Conservation (phyloP, 2,113 vertebrate genomes). For the Haemorhous mexicanus region DNA sequence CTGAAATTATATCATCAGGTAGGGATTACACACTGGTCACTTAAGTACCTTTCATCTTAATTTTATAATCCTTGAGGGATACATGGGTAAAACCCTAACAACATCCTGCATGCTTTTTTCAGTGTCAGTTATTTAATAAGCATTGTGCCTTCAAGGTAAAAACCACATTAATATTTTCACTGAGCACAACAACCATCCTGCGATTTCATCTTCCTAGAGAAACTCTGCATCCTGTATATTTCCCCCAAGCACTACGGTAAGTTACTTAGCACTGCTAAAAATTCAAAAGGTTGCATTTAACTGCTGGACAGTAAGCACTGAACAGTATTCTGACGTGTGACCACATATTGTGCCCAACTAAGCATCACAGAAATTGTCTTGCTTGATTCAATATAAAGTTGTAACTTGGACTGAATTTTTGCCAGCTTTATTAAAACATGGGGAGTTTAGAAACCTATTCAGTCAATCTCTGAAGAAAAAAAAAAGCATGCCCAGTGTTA, state of each 20-base stretch:
- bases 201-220: constrained; percentile 29
- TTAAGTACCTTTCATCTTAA: not conserved
- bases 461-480: not conserved
- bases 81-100: not conserved
- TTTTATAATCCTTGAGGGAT: not conserved
- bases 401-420: not conserved
- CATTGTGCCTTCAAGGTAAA: not conserved
- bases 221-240: constrained; percentile 16
- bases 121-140: not conserved
- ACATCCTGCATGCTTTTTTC: not conserved
- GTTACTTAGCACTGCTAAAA: not conserved
- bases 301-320: not conserved
- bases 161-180: not conserved
- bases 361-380: not conserved
- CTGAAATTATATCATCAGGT: not conserved
- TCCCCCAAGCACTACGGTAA: not conserved
- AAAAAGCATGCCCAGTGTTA: not conserved
- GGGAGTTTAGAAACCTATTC: not conserved
- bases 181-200: not conserved
- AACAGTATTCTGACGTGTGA: not conserved
- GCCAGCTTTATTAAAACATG: not conserved
- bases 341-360: not conserved
- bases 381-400: not conserved
- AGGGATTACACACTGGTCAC: not conserved
- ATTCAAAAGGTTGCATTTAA: not conserved